Base-by-base conservation (phyloP, 2,888 invertebrate species). In the Cheilosia scutellata region DNA sequence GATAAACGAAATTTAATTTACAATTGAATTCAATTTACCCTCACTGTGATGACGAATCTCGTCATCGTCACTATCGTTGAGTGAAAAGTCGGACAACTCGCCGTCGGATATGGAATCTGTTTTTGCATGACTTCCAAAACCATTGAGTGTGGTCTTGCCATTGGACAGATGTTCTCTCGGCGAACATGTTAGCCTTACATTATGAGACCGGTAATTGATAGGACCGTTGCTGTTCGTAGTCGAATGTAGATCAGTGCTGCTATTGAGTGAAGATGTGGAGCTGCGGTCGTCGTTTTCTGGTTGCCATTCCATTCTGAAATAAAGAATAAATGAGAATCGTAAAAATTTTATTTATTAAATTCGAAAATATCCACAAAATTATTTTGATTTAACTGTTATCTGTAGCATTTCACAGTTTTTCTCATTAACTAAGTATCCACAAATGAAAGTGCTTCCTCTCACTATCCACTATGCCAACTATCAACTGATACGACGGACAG, bases 11-110 rank as follows among this genome's bases (percentile, higher is more conserved):
- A 25, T 9, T 16, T 20, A 13, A 29, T 37, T 53, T 3, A 29
- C 4, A 5, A 0, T 53, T 31, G 1, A 63, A 16, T 4, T 20
- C 13, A 27, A 6, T 20, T 89, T 75, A 91, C 91, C 89, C 77
- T 91, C 91, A 16, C 76, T 87, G 40, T 89, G 89, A 51, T 87
- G 89, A 89, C 93, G 89, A 78, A 90, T 90, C 55, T 94, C 91
- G 42, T 91, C 91, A 62, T 96, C 96, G 88, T 96, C 96, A 63
- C 96, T 96, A 88, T 97, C 96, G 20, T 95, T 95, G 0, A 96
- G 93, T 40, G 96, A 96, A 88, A 96, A 95, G 88, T 96, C 96
- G 65, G 92, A 92, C 4, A 92, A 74, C 78, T 92, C 92, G 1
- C 90, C 92, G 72, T 92, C 92, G 2, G 92, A 92, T n/a, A 91